A percentile compares a stretch with the other conserved stretches of the same genome.
Conservation (phyloP, 2,797 vertebrate species). For the Falco rusticolus region DNA sequence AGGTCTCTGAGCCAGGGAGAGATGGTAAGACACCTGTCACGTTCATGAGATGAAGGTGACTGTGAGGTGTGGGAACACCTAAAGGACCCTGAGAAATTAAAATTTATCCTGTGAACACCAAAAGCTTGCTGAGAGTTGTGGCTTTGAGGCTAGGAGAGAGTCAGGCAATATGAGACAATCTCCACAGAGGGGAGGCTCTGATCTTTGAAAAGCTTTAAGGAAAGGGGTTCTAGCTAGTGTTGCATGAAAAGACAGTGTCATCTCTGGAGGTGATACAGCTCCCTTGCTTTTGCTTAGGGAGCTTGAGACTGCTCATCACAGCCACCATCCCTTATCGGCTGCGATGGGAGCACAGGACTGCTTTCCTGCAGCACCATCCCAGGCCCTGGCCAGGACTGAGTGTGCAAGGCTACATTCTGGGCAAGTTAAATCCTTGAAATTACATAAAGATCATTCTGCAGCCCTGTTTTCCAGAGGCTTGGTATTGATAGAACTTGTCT, state of each 20-base stretch:
- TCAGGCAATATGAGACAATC: background rate
- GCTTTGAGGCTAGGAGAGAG: background rate
- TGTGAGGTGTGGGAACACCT: background rate
- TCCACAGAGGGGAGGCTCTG: background rate
- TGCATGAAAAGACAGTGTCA: background rate
- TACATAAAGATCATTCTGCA: background rate
- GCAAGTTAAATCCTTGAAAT: background rate
- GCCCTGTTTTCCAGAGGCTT: background rate
- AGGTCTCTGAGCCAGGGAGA: background rate
- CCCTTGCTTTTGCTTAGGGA: background rate
- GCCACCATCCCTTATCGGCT: background rate
- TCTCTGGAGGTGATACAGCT: background rate
- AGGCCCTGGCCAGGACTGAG: background rate
- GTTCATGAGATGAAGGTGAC: background rate
- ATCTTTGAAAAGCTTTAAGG: background rate
- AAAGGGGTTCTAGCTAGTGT: background rate
- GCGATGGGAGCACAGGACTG: background rate
- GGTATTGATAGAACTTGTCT: background rate
- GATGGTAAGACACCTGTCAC: accelerated
- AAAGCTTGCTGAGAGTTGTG: background rate
- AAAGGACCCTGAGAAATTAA: background rate
- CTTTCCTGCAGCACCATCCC: background rate
- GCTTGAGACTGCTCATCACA: background rate
- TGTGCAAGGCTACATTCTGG: background rate
- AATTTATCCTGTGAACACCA: background rate